phyloP scores from a whole-genome alignment of 2,888 invertebrate species.

The Meteorus colon region DNA sequence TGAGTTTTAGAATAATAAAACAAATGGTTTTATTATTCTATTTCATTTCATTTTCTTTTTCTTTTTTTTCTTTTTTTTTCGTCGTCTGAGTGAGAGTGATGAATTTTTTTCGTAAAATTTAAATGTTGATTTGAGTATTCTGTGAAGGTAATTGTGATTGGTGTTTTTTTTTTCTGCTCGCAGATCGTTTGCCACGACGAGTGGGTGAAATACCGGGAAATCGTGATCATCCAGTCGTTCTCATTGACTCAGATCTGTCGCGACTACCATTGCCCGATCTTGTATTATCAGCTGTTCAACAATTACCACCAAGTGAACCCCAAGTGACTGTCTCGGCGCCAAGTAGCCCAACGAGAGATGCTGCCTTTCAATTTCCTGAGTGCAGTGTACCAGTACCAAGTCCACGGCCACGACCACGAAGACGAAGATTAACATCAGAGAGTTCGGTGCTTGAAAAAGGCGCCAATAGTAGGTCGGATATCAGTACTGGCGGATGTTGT shows the following conservation, averaged over 20 bases:
- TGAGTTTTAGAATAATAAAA: too few relatives aligned
- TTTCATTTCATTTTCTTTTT: neutral
- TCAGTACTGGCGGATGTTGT: constrained; percentile 55
- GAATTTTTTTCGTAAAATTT: too few relatives aligned
- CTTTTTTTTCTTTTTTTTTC: too few relatives aligned
- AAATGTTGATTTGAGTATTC: too few relatives aligned
- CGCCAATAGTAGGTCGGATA: constrained; percentile 50
- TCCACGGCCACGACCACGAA: constrained; percentile 70
- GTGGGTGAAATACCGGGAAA: constrained; percentile 58
- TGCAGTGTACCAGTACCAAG: constrained; percentile 68
- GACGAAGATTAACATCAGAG: constrained; percentile 70
- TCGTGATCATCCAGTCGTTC: constrained; percentile 65
- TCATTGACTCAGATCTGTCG: constrained; percentile 68
- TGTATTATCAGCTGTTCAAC: constrained; percentile 69
- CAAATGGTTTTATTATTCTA: too few relatives aligned
- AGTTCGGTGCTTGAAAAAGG: constrained; percentile 64
- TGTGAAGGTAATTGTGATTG: too few relatives aligned
- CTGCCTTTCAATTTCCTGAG: constrained; percentile 71
- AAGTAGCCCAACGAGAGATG: constrained; percentile 70
- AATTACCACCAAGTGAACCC: constrained; percentile 67
- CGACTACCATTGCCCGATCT: constrained; percentile 69
- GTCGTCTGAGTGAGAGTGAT: too few relatives aligned
- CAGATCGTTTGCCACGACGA: constrained; percentile 69
- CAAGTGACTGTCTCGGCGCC: constrained; percentile 72
- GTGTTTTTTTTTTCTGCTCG: constrained; percentile 38